Base-by-base conservation (phyloP, 2,888 invertebrate species). In the Sinhomidia bicolor region DNA sequence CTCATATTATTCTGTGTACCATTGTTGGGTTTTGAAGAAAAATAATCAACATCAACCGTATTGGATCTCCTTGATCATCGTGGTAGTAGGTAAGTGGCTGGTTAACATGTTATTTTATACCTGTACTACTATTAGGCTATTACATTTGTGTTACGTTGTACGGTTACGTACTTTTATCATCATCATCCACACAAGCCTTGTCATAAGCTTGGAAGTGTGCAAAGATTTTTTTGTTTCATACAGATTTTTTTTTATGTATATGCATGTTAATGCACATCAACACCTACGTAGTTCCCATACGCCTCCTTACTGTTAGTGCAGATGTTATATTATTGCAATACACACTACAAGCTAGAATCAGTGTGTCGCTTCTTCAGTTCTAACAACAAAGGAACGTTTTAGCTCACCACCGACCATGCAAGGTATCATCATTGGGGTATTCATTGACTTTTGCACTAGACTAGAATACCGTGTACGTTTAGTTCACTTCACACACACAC, bases 21-120 rank as follows among this genome's bases (percentile, higher is more conserved):
- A 68, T 68, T 68, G 68, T 76, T 41, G 32, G 74, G 47, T 47
- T 76, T 14, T 62, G 29, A 29, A 62, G 12, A n/a, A 54, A 23
- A 57, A 2, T 54, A 54, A 36, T 17, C 68, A 68, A 9, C 36
- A 41, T 36, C 68, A 65, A n/a, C 41, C 29, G 12, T 44, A 44
- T 44, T 29, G 62, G 60, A 62, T 62, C 36, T n/a, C 14, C 62
- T 62, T 23, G 41, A 26, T 62, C 76, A 32, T 23, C 76, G 32
- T 41, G 41, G 68, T 68, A 20, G 36, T 68, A 41, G 68, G 68
- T 68, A 68, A 68, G 68, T 68, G 29, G 60, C 32, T 65, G 29
- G 6, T 65, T 65, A 68, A n/a, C n/a, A n/a, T n/a, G 81, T 81
- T 82, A 68, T 36, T 36, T 36, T 36, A 3, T 36, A 7, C 36